A percentile compares a stretch with the other conserved stretches of the same genome.
Evolutionary conservation across 2,888 invertebrate genomes (phyloP).

Genomic region (Cancer borealis): DNA sequence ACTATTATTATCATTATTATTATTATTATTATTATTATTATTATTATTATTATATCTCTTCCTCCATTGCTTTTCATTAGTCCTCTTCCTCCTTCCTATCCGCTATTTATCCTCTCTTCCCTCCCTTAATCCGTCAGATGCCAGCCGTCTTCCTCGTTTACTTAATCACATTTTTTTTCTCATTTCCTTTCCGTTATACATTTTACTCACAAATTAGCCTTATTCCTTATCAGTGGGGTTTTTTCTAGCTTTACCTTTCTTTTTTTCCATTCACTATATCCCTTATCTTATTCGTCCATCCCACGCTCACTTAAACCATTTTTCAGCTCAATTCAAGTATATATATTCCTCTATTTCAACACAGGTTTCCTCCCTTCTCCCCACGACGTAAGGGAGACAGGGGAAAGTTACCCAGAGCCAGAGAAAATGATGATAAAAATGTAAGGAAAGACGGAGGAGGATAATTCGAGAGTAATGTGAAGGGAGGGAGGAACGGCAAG

Average conservation of each 20-base stretch:
- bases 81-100: not conserved
- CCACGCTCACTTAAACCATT: slow-evolving; percentile 2
- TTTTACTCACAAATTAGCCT: slow-evolving; percentile 43
- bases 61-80: not conserved
- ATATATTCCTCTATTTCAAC: not conserved
- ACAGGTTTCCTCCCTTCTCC: not conserved
- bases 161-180: slow-evolving; percentile 30
- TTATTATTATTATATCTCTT: not conserved
- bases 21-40: not conserved
- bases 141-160: slow-evolving; percentile 40
- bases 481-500: slow-evolving; percentile 35
- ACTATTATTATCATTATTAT: not conserved
- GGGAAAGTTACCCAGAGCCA: not conserved
- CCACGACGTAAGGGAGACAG: not conserved
- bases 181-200: slow-evolving; percentile 34
- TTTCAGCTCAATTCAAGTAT: not conserved
- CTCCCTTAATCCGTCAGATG: slow-evolving; percentile 33
- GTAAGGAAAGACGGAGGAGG: slow-evolving; percentile 41
- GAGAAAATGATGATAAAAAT: slow-evolving; percentile 37
- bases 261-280: not conserved
- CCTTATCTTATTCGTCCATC: not conserved
- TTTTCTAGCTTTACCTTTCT: not conserved
- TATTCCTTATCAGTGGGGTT: slow-evolving; percentile 5
- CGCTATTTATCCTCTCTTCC: slow-evolving; percentile 21
- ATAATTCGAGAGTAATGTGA: slow-evolving; percentile 42